These are phyloP conservation scores for Carassius carassius DNA, from an alignment of 2,113 vertebrate genomes.

Conservation along the genomic window DNA sequence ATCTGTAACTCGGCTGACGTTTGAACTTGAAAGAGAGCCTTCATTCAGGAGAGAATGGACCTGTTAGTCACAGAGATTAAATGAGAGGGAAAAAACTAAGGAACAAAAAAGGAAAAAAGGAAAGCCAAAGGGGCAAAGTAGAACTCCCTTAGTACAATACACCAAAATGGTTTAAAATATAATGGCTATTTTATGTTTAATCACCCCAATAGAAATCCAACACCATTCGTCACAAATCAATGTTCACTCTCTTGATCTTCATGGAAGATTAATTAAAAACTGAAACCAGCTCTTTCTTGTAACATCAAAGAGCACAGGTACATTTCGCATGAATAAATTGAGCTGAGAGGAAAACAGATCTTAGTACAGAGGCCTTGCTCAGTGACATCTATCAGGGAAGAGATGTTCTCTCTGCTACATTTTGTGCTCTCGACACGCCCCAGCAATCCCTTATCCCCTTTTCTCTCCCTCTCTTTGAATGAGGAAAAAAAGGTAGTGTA, in stretches of 20 bases:
- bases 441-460: slow-evolving; percentile 57
- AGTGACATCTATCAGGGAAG: slow-evolving; percentile 30
- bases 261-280: slow-evolving; percentile 6
- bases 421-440: slow-evolving; percentile 71
- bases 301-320: slow-evolving; percentile 39
- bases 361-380: slow-evolving; percentile 26
- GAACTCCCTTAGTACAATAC: slow-evolving; percentile 13
- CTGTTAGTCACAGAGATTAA: slow-evolving; percentile 47
- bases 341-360: slow-evolving; percentile 28
- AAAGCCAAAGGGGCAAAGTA: not conserved
- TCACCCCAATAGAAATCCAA: not conserved
- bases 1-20: slow-evolving; percentile 24
- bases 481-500: slow-evolving; percentile 71
- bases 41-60: slow-evolving; percentile 39
- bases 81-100: not conserved
- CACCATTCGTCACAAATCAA: not conserved
- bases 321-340: slow-evolving; percentile 26
- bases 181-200: not conserved
- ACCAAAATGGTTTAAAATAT: not conserved
- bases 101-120: not conserved
- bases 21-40: slow-evolving; percentile 49
- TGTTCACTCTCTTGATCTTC: not conserved
- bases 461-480: slow-evolving; percentile 40
- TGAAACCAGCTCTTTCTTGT: not conserved
- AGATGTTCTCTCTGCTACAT: slow-evolving; percentile 48